Base-by-base conservation (phyloP, 2,113 vertebrate genomes). In the Syrmaticus mikado region DNA sequence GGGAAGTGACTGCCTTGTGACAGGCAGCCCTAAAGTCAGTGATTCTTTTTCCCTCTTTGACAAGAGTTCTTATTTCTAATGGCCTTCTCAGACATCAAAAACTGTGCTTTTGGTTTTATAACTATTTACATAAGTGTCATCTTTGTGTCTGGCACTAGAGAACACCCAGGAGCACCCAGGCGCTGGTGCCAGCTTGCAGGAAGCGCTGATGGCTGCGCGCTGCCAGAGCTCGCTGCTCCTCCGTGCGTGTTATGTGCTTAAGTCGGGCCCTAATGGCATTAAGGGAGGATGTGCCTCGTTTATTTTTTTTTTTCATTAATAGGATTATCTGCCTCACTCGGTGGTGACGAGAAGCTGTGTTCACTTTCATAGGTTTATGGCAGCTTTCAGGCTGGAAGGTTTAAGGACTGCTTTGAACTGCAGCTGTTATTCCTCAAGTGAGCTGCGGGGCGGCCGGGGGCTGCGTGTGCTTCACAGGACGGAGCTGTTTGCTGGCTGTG, bases 261-360 rank as follows among this genome's bases (percentile, higher is more conserved):
- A 95, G 91, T 90, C 89, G 71, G 81, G 65, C 0, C 0, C 81
- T 89, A 27, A 95, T 93, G 89, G 93, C 93, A 81, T 95, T 93
- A 60, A 68, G 13, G 57, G 58, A 62, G 61, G 65, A 74, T 1
- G 41, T 48, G 75, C 71, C 79, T 74, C 3, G 0, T 13, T 34
- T 7, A 30, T 6, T 48, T 77, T 36, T 38, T 46, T 57, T 52
- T 32, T 21, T 24, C 11, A 3, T 71, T 79, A 65, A 64, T 3
- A 6, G 80, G 89, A 67, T 95, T 93, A 82, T 71, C 70, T 43
- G 75, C 70, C 82, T 17, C 32, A 74, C 83, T 62, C 24, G 0
- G 57, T 0, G 3, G 50, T 13, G 57, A 3, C 1, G 20, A 22
- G 50, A 65, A 74, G 53, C 89, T 53, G 55, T 20, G 89, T 27